Conservation (phyloP, 2,888 invertebrate species). For the Drosophila fungiperda region DNA sequence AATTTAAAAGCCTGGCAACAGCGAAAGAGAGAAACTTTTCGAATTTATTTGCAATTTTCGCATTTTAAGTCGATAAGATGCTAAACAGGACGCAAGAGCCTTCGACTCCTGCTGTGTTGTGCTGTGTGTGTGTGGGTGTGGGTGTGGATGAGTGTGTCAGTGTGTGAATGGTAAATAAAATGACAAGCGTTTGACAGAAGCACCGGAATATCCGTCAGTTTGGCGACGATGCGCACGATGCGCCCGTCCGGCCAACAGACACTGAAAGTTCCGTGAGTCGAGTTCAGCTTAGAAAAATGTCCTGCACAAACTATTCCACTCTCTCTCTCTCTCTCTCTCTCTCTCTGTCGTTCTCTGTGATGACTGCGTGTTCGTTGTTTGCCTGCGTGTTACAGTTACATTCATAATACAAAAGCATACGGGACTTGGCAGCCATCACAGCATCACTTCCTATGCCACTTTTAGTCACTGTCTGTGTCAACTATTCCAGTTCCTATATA, state of each 20-base stretch:
- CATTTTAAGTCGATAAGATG: slow-evolving; percentile 79
- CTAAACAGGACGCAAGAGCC: slow-evolving; percentile 44
- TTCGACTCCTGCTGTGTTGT: not conserved
- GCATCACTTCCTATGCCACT: slow-evolving; percentile 78
- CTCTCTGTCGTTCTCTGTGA: slow-evolving; percentile 5
- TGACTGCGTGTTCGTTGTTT: slow-evolving; percentile 67
- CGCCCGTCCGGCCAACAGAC: slow-evolving; percentile 61
- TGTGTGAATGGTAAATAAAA: slow-evolving; percentile 56
- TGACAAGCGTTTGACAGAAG: slow-evolving; percentile 84
- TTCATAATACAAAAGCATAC: slow-evolving; percentile 77
- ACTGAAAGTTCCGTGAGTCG: slow-evolving; percentile 58
- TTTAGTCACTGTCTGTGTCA: slow-evolving; percentile 60
- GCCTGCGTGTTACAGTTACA: slow-evolving; percentile 75
- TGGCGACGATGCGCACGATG: slow-evolving; percentile 72
- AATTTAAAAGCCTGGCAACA: slow-evolving; percentile 58
- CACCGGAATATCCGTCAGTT: slow-evolving; percentile 84
- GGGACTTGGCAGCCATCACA: slow-evolving; percentile 64
- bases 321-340: not conserved
- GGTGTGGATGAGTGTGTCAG: slow-evolving; percentile 10
- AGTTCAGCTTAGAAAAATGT: slow-evolving; percentile 62
- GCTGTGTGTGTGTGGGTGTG: not conserved
- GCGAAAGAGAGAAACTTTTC: slow-evolving; percentile 43
- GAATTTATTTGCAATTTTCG: slow-evolving; percentile 78
- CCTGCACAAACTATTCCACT: slow-evolving; percentile 27
- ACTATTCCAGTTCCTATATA: slow-evolving; percentile 65